Conservation (phyloP, 2,113 vertebrate genomes). For the Danionella cerebrum region DNA sequence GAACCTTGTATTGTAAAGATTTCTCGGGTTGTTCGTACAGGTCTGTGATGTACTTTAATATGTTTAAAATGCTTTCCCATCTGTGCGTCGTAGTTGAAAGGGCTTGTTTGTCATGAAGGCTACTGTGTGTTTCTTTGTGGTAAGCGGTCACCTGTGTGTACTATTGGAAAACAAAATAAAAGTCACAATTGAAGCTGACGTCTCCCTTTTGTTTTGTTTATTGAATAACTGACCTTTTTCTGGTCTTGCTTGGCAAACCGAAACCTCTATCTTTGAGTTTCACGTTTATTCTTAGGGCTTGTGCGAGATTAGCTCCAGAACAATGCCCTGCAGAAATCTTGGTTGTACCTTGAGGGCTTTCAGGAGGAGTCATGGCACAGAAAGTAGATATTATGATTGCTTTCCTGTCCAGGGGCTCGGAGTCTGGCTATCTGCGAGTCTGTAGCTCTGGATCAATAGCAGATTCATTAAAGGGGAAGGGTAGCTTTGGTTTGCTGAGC, state of each 20-base stretch:
- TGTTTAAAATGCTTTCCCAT: background rate
- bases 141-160: conserved; percentile 31
- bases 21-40: background rate
- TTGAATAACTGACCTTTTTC: background rate
- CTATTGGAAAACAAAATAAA: conserved; percentile 52
- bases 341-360: background rate
- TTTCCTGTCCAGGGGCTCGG: background rate
- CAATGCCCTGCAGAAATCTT: conserved; percentile 12
- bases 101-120: background rate
- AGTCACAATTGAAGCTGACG: too few species aligned
- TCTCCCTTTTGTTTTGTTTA: too few species aligned
- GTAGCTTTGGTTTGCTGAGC: conserved; percentile 4
- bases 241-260: background rate
- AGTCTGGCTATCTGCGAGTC: background rate
- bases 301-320: background rate
- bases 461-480: conserved; percentile 37
- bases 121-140: background rate
- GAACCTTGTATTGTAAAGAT: background rate
- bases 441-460: conserved; percentile 31
- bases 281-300: background rate
- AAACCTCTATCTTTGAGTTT: background rate
- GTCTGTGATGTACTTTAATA: background rate
- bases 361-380: conserved; percentile 8
- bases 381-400: conserved; percentile 10
- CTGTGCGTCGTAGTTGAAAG: conserved; percentile 11